A percentile compares a stretch with the other conserved stretches of the same genome.
phyloP scores from a whole-genome alignment of 2,888 invertebrate genomes.

The Apamea sordens region DNA sequence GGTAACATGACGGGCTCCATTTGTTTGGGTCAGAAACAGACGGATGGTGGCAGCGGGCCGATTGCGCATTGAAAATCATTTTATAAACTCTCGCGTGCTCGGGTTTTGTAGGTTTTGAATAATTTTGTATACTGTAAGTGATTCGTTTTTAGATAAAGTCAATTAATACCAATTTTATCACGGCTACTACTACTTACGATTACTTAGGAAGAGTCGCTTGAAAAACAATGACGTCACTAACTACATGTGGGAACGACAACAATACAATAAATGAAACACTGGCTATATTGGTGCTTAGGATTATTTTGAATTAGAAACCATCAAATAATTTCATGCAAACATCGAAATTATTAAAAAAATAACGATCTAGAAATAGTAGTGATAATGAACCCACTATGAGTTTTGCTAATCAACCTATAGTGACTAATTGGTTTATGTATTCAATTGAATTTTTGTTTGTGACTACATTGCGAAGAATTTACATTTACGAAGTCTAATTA shows the following conservation, averaged over 20 bases:
- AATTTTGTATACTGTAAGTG: not conserved
- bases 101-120: not conserved
- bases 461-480: too few relatives aligned
- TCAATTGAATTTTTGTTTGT: not conserved
- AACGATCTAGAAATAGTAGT: not conserved
- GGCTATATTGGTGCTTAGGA: not conserved
- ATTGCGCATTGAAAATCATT: conserved; percentile 42
- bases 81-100: not conserved
- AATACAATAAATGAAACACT: not conserved
- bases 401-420: not conserved
- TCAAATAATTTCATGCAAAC: not conserved
- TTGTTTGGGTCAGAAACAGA: conserved; percentile 33
- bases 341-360: not conserved
- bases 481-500: too few relatives aligned
- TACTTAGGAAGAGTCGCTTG: not conserved
- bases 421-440: not conserved
- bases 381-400: not conserved
- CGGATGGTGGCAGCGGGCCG: not conserved
- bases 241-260: too few relatives aligned
- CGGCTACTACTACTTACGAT: not conserved
- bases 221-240: not conserved
- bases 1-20: conserved; percentile 20
- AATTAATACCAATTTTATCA: not conserved
- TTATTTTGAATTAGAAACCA: not conserved
- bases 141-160: not conserved